A percentile compares a stretch with the other conserved stretches of the same genome.
Conservation (phyloP, 2,113 vertebrate genomes). For the Lophotis ruficrista region DNA sequence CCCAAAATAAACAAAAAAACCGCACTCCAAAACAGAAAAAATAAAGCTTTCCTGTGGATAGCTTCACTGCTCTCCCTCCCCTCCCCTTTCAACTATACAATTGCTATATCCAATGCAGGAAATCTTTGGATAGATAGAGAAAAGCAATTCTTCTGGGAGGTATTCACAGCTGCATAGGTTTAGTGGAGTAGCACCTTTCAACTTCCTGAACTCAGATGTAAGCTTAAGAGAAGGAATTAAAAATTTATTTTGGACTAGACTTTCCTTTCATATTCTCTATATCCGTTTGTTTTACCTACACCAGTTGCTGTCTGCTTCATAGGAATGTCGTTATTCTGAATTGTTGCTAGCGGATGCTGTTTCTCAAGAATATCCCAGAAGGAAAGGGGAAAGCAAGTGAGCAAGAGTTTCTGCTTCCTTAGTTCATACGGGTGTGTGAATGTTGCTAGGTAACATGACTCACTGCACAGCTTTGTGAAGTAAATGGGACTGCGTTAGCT, state of each 20-base stretch:
- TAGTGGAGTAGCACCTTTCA: background rate
- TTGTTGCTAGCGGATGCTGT: background rate
- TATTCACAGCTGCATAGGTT: background rate
- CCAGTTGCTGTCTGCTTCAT: background rate
- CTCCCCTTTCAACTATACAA: background rate
- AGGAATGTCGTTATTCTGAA: background rate
- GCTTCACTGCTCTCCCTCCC: background rate
- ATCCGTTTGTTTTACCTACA: background rate
- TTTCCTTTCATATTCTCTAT: background rate
- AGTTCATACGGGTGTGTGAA: background rate
- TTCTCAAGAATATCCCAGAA: background rate
- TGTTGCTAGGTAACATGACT: conserved; percentile 18
- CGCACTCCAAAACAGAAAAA: too few relatives aligned
- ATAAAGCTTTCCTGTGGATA: background rate
- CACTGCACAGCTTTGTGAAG: conserved; percentile 12
- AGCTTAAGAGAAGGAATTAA: background rate
- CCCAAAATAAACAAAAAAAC: too few relatives aligned
- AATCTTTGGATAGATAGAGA: background rate
- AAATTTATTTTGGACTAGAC: background rate
- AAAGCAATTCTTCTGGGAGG: background rate
- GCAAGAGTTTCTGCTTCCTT: background rate
- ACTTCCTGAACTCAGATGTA: background rate
- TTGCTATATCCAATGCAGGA: background rate
- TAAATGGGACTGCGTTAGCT: background rate
- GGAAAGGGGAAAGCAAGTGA: conserved; percentile 21